These are phyloP conservation scores for Lasioglossum oenotherae DNA, from an alignment of 2,888 invertebrate genomes.

Conservation along the genomic window DNA sequence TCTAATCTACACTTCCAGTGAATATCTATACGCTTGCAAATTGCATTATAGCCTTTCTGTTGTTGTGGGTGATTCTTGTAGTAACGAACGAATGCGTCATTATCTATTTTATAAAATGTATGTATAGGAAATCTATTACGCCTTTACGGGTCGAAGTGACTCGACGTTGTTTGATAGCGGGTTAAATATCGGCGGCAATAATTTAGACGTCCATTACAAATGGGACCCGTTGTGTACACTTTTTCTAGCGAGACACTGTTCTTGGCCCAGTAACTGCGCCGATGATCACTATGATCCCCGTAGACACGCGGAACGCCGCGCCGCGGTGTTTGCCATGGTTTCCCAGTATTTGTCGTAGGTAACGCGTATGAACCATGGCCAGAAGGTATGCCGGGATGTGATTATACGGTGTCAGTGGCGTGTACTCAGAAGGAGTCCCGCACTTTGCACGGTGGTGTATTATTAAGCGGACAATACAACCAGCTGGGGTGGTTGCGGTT, in stretches of 20 bases:
- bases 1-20: too few species aligned
- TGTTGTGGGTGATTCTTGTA: neutral
- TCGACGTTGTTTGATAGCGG: neutral
- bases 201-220: neutral
- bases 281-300: neutral
- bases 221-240: neutral
- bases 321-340: slow-evolving; percentile 57
- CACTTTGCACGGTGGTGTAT: slow-evolving; percentile 80
- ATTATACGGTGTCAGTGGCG: slow-evolving; percentile 81
- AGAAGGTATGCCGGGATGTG: slow-evolving; percentile 76
- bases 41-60: neutral
- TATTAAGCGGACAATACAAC: slow-evolving; percentile 81
- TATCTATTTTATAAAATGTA: neutral
- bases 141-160: neutral
- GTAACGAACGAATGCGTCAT: neutral
- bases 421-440: slow-evolving; percentile 74
- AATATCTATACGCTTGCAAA: too few species aligned
- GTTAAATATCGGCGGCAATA: neutral
- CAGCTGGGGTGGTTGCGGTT: slow-evolving; percentile 78
- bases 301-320: neutral
- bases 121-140: neutral
- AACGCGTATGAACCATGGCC: slow-evolving; percentile 76
- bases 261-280: neutral
- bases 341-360: slow-evolving; percentile 72
- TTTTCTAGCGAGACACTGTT: neutral